Evolutionary conservation across 2,888 invertebrate genomes (phyloP), one percentile per base, ranked within the genome.

Genomic region (Tiliacea aurago): DNA sequence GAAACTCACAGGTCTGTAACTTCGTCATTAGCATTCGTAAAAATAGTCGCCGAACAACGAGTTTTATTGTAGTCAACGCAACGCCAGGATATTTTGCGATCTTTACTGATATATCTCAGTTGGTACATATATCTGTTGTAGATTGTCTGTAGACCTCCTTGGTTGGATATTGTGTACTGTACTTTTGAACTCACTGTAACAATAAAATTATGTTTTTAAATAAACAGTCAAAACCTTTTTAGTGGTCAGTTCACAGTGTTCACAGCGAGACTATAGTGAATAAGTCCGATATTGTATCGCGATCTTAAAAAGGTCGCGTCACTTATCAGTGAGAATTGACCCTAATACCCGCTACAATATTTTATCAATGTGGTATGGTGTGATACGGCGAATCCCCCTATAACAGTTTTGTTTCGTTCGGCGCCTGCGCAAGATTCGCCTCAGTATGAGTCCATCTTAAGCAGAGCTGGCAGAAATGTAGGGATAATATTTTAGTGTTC

Each of bases 41-140:
- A 85, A 0, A 95, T 91, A 15, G 88, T 86, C 0, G 95, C 96
- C 0, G 91, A 92, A 74, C 96, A 96, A 28, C 90, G 55, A 13
- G 45, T 79, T 7, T 77, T 87, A 28, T 92, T 87, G 77, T 95
- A 95, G 75, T 95, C 93, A n/a, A 94, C 89, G 77, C 96, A 96
- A 4, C 95, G 92, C 96, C 96, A 96, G 65, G 85, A 71, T 10
- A 85, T 66, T 55, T 90, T 90, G 4, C 88, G 83, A 68, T 85
- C 88, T 7, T 90, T 75, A 11, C 33, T 84, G 2, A 90, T 88
- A 78, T 95, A 92, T 79, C 93, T 92, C 77, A 95, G 79, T 76
- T 92, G 93, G 87, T 95, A 96, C 33, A 96, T 80, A 75, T 89
- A 95, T 7, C 95, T 89, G 76, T 95, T 95, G 47, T 94, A 81